Conservation (phyloP, 2,888 invertebrate genomes). For the Meta bourneti region DNA sequence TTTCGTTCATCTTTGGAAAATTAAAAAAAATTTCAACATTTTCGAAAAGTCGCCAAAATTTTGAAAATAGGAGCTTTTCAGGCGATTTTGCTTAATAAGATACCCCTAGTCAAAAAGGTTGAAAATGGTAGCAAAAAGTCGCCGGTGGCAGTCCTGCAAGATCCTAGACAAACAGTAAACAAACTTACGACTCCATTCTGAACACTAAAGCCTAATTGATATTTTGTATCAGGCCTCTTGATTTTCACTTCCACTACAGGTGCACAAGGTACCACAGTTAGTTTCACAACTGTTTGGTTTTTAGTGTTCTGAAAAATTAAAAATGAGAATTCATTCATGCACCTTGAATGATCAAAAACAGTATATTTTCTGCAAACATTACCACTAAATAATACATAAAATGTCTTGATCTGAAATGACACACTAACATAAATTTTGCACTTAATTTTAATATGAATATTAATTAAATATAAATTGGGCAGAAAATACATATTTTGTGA, state of each 20-base stretch:
- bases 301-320: constrained; percentile 86
- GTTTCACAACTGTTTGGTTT: constrained; percentile 98
- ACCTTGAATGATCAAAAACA: neutral
- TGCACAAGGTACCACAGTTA: constrained; percentile 99
- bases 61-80: too few relatives aligned
- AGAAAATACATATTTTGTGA: too few relatives aligned
- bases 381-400: neutral
- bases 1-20: too few relatives aligned
- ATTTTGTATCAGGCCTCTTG: constrained; percentile 99
- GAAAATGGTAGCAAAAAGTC: neutral
- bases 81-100: too few relatives aligned
- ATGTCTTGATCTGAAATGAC: neutral
- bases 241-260: constrained; percentile 99
- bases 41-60: too few relatives aligned
- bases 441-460: too few relatives aligned
- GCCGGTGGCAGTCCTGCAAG: neutral
- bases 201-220: constrained; percentile 99
- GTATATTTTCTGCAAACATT: neutral
- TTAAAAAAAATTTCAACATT: neutral
- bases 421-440: too few relatives aligned
- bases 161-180: neutral
- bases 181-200: constrained; percentile 97
- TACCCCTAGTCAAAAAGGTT: neutral
- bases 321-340: neutral
- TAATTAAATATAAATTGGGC: too few relatives aligned